A percentile compares a stretch with the other conserved stretches of the same genome.
Evolutionary conservation across 1,140 invertebrate species (phyloP).

Genomic region (Sminthurinus signatus): DNA sequence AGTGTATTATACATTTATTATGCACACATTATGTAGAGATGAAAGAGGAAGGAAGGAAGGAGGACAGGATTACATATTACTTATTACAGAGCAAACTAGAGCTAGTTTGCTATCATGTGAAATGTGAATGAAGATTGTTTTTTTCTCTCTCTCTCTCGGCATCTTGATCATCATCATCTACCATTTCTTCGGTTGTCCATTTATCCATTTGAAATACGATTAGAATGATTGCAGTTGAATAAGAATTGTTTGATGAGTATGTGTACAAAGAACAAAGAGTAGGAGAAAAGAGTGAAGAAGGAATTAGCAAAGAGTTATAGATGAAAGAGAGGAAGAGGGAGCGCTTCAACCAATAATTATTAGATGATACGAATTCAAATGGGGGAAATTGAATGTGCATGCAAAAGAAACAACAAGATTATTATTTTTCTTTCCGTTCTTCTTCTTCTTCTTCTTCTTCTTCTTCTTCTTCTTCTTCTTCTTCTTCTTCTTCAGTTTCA

Average conservation of each 20-base stretch:
- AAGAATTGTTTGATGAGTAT: slow-evolving; percentile 18
- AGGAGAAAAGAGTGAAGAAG: slow-evolving; percentile 5
- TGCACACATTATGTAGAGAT: too few species aligned
- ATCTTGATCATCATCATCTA: too few species aligned
- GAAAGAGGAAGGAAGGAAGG: too few species aligned
- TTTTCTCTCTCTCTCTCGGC: slow-evolving; percentile 3
- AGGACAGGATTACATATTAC: too few species aligned
- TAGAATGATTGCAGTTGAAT: slow-evolving; percentile 22
- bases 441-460: too few species aligned
- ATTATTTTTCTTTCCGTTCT: too few species aligned
- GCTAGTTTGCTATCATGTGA: slow-evolving; percentile 14
- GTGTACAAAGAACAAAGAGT: slow-evolving; percentile 8
- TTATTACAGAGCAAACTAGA: too few species aligned
- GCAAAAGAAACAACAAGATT: neutral
- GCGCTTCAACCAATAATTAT: slow-evolving; percentile 1
- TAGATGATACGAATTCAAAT: slow-evolving; percentile 16
- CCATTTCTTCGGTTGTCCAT: slow-evolving; percentile 15
- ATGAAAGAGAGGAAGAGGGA: too few species aligned
- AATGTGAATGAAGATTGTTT: too few species aligned
- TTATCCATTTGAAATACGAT: slow-evolving; percentile 26
- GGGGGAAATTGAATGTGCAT: slow-evolving; percentile 9
- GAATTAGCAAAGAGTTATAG: slow-evolving; percentile 28
- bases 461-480: too few species aligned
- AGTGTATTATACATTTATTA: too few species aligned
- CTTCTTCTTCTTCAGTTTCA: too few species aligned